phyloP scores from a whole-genome alignment of 2,113 vertebrate species.

The Ameiurus melas region DNA sequence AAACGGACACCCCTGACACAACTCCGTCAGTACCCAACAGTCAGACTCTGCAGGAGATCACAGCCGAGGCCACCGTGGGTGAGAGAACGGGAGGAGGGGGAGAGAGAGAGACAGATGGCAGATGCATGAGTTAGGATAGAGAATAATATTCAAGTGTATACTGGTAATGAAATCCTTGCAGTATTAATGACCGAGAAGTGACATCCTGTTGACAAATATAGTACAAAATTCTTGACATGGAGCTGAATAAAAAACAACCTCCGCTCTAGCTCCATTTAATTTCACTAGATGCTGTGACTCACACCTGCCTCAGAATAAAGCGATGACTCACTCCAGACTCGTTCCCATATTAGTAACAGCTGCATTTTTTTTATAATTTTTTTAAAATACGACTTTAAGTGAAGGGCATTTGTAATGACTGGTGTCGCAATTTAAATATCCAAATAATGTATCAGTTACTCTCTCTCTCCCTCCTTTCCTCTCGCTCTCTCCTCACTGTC shows the following conservation, averaged over 20 bases:
- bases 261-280: not conserved
- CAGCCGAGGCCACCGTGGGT: slow-evolving; percentile 43
- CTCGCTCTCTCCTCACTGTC: not conserved
- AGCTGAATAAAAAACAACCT: not conserved
- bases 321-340: not conserved
- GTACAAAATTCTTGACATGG: not conserved
- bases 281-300: slow-evolving; percentile 33
- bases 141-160: not conserved
- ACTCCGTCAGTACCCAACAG: slow-evolving; percentile 54
- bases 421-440: not conserved
- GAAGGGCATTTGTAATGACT: not conserved
- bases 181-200: not conserved
- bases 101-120: not conserved
- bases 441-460: not conserved
- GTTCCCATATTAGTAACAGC: not conserved
- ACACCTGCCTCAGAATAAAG: slow-evolving; percentile 14
- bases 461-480: not conserved
- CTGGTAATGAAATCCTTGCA: not conserved
- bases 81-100: not conserved
- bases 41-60: slow-evolving; percentile 62
- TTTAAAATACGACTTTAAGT: not conserved
- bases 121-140: not conserved
- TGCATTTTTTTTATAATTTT: not conserved
- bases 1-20: slow-evolving; percentile 76
- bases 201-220: slow-evolving; percentile 8